A percentile compares a stretch with the other conserved stretches of the same genome.
phyloP scores from a whole-genome alignment of 2,888 invertebrate species.

The Hydrotaea cyrtoneurina region DNA sequence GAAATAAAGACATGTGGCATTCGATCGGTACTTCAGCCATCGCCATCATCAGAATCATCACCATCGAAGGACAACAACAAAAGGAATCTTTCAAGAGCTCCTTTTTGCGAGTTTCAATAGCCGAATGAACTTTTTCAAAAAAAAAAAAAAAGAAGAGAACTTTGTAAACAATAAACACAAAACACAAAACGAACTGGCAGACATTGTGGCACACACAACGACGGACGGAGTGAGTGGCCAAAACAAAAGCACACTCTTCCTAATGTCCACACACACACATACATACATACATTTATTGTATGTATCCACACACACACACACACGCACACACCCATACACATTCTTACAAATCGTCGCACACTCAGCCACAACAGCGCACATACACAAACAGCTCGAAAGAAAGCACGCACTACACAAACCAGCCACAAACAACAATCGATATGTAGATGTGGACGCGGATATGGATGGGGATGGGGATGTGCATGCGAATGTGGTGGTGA shows the following conservation, averaged over 20 bases:
- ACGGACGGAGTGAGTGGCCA: slow-evolving; percentile 12
- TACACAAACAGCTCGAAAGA: neutral
- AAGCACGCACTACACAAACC: slow-evolving; percentile 5
- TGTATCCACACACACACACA: neutral
- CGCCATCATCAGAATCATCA: too few relatives aligned
- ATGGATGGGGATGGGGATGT: neutral
- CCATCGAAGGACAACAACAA: slow-evolving; percentile 20
- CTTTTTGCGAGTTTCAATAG: slow-evolving; percentile 36
- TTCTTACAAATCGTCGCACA: neutral
- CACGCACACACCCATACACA: neutral
- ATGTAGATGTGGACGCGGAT: slow-evolving; percentile 18
- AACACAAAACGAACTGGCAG: slow-evolving; percentile 35
- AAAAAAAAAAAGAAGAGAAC: slow-evolving; percentile 11
- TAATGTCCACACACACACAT: neutral
- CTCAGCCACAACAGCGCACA: neutral
- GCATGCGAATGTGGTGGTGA: neutral
- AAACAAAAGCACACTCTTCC: slow-evolving; percentile 47
- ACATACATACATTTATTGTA: slow-evolving; percentile 1
- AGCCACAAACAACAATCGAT: slow-evolving; percentile 58
- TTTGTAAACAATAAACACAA: slow-evolving; percentile 54
- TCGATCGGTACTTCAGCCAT: neutral
- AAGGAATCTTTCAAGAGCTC: slow-evolving; percentile 34
- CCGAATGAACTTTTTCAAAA: slow-evolving; percentile 36
- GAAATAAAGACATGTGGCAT: slow-evolving; percentile 22
- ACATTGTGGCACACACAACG: slow-evolving; percentile 43